These are phyloP conservation scores for Periophthalmus modestus DNA, from an alignment of 2,113 vertebrate genomes.

Conservation along the genomic window DNA sequence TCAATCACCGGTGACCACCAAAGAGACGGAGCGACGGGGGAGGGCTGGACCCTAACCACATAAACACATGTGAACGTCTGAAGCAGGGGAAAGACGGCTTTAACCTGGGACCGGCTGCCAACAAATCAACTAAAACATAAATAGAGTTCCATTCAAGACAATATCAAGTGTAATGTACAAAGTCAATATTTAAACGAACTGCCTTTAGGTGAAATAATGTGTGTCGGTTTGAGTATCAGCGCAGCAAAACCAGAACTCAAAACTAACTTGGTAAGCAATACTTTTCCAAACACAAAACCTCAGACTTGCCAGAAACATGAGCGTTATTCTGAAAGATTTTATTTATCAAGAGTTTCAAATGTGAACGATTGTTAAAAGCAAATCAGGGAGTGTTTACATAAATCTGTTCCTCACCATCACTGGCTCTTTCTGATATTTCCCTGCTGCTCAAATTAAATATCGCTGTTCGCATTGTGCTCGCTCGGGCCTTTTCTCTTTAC, in stretches of 20 bases:
- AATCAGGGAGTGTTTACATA: neutral
- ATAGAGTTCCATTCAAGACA: neutral
- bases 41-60: constrained; percentile 32
- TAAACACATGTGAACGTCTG: constrained; percentile 61
- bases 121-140: neutral
- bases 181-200: neutral
- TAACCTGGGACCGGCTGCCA: constrained; percentile 23
- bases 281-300: too few species aligned
- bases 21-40: constrained; percentile 24
- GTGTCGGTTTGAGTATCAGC: neutral
- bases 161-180: neutral
- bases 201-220: neutral
- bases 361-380: neutral
- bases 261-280: too few species aligned
- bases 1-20: constrained; percentile 63
- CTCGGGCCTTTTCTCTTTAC: neutral
- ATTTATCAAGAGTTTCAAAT: too few species aligned
- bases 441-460: constrained; percentile 3
- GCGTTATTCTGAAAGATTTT: neutral
- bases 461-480: constrained; percentile 13
- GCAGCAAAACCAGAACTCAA: neutral
- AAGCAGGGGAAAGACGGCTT: constrained; percentile 22
- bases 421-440: constrained; percentile 4
- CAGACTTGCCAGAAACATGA: too few species aligned
- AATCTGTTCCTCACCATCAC: neutral